A percentile compares a stretch with the other conserved stretches of the same genome.
These are phyloP conservation scores for Pachyrhynchus sulphureomaculatus DNA, from an alignment of 1,140 invertebrate species.

Conservation along the genomic window DNA sequence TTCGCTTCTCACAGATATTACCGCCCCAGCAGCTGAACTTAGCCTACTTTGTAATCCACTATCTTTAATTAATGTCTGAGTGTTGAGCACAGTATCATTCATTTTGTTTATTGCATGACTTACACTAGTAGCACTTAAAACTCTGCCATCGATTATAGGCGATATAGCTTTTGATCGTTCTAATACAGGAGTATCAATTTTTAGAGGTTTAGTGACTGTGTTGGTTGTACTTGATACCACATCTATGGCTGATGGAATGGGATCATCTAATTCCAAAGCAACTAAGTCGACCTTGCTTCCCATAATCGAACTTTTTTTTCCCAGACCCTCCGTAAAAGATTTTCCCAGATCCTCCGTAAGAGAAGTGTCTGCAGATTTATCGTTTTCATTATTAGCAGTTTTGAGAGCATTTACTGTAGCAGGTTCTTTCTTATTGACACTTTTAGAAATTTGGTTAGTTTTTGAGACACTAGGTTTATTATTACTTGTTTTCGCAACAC, in stretches of 20 bases:
- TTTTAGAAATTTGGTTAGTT: constrained; percentile 7
- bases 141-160: constrained; percentile 44
- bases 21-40: constrained; percentile 31
- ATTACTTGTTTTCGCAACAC: not conserved
- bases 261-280: not conserved
- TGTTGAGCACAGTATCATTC: constrained; percentile 50
- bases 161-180: constrained; percentile 33
- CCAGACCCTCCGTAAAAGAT: not conserved
- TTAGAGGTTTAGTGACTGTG: constrained; percentile 47
- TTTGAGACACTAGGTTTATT: not conserved
- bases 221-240: constrained; percentile 47
- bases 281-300: constrained; percentile 16
- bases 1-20: not conserved
- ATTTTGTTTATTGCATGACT: constrained; percentile 50
- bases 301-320: not conserved
- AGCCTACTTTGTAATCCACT: constrained; percentile 40
- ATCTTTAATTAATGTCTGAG: constrained; percentile 48
- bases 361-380: not conserved
- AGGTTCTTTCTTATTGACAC: constrained; percentile 19
- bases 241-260: constrained; percentile 40
- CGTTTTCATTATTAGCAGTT: not conserved
- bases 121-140: constrained; percentile 49
- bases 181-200: constrained; percentile 46
- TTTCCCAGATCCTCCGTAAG: not conserved
- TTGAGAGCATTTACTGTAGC: not conserved